phyloP scores from a whole-genome alignment of 2,797 vertebrate genomes.

The Spinus olivaceus region DNA sequence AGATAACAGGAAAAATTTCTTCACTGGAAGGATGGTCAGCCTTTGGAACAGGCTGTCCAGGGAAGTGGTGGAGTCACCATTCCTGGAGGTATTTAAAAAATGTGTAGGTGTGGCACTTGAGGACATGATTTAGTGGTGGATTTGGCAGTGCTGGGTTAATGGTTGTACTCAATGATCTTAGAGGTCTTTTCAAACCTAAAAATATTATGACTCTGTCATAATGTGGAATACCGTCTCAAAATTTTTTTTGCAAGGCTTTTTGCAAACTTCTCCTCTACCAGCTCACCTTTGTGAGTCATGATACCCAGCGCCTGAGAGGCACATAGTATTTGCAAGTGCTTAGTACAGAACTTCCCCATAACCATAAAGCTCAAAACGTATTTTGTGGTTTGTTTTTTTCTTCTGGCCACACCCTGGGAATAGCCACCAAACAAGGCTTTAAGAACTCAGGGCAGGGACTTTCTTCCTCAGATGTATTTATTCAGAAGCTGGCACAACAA shows the following conservation, averaged over 20 bases:
- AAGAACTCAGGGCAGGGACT: not conserved
- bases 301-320: accelerated
- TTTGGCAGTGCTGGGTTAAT: not conserved
- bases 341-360: not conserved
- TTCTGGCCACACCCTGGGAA: not conserved
- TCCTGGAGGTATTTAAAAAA: not conserved
- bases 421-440: not conserved
- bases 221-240: not conserved
- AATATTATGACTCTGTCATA: not conserved
- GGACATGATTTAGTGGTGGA: not conserved
- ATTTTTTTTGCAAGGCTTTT: not conserved
- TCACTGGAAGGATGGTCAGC: not conserved
- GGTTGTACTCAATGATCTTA: not conserved
- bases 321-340: not conserved
- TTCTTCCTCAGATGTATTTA: not conserved
- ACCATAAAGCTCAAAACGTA: not conserved
- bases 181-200: not conserved
- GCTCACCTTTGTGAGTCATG: not conserved
- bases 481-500: conserved; percentile 9
- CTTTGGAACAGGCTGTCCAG: not conserved
- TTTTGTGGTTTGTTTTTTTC: not conserved
- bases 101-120: not conserved
- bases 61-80: not conserved
- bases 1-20: not conserved
- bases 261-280: not conserved